Percentiles rank a stretch among this genome's conserved stretches.
These are phyloP conservation scores for Otus sunia DNA, from an alignment of 2,113 vertebrate genomes.

Conservation along the genomic window DNA sequence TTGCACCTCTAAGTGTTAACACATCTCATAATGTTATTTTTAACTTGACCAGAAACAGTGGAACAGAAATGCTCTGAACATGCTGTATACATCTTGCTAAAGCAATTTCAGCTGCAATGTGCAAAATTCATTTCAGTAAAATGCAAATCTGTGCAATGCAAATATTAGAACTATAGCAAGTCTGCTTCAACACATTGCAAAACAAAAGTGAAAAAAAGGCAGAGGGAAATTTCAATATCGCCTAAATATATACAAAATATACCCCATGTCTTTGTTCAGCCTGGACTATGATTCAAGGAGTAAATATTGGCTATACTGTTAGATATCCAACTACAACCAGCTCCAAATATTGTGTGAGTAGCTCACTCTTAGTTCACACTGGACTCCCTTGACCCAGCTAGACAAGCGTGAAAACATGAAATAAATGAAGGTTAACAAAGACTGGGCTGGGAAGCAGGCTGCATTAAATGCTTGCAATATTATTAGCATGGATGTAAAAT, in stretches of 20 bases:
- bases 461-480: neutral
- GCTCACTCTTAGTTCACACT: conserved; percentile 54
- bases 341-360: conserved; percentile 52
- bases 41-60: neutral
- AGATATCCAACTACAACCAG: conserved; percentile 30
- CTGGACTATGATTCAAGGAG: conserved; percentile 44
- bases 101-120: neutral
- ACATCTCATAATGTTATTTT: neutral
- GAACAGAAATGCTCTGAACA: neutral
- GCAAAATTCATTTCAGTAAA: neutral
- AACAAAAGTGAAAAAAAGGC: neutral
- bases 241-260: conserved; percentile 16
- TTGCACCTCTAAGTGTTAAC: neutral
- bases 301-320: conserved; percentile 66
- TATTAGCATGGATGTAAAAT: neutral
- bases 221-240: neutral
- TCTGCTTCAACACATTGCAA: neutral
- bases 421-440: conserved; percentile 85
- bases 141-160: neutral
- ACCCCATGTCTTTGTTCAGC: conserved; percentile 67
- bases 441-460: conserved; percentile 27
- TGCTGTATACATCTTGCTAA: neutral
- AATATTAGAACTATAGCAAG: neutral
- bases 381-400: conserved; percentile 63
- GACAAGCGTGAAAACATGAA: conserved; percentile 78